Evolutionary conservation across 2,797 vertebrate genomes (phyloP).

Genomic region (Chlorospingus semifuscus): DNA sequence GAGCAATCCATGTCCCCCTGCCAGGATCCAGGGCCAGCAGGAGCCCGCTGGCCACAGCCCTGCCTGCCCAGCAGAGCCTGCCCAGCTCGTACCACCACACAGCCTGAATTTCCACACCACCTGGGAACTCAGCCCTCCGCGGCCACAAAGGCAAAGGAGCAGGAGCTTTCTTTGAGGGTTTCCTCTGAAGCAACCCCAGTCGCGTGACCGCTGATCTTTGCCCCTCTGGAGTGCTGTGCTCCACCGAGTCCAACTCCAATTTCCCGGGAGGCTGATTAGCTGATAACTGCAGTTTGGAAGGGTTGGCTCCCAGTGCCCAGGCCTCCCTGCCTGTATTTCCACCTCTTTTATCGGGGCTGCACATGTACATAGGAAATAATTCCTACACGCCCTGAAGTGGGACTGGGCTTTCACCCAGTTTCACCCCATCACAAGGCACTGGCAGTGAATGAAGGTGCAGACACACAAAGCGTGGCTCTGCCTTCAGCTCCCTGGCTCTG

Average conservation of each 20-base stretch:
- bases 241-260: neutral
- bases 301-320: neutral
- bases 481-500: neutral
- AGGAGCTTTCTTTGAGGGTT: neutral
- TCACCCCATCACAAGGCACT: neutral
- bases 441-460: neutral
- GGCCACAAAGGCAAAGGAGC: neutral
- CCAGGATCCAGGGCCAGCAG: rapidly evolving
- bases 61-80: neutral
- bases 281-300: constrained; percentile 38
- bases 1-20: neutral
- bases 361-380: neutral
- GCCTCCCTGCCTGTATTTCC: neutral
- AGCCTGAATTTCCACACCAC: neutral
- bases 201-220: constrained; percentile 46
- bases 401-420: neutral
- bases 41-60: rapidly evolving
- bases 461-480: neutral
- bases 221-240: neutral
- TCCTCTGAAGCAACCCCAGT: neutral
- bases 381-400: neutral
- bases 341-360: neutral
- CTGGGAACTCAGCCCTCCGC: neutral
- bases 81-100: neutral
- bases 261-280: constrained; percentile 33